phyloP scores from a whole-genome alignment of 2,113 vertebrate species.

The Chaetops frenatus region DNA sequence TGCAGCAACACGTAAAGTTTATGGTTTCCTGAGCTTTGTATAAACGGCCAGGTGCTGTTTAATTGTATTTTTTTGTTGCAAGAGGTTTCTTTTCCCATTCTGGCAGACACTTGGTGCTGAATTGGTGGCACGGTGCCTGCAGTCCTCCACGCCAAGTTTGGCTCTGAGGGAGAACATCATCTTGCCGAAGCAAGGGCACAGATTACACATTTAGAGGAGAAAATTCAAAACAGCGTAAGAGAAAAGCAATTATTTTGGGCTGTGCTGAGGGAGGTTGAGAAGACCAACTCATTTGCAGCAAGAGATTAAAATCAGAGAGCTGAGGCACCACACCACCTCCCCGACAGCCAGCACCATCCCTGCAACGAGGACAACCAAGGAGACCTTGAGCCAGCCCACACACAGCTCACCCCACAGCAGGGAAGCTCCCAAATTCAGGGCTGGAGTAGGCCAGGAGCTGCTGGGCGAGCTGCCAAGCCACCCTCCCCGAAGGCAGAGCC shows the following conservation, averaged over 20 bases:
- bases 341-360: not conserved
- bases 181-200: slow-evolving; percentile 42
- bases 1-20: slow-evolving; percentile 42
- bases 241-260: slow-evolving; percentile 39
- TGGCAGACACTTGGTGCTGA: slow-evolving; percentile 12
- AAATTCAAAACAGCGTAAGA: slow-evolving; percentile 30
- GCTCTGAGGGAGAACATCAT: slow-evolving; percentile 2
- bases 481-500: not conserved
- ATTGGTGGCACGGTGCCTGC: slow-evolving; percentile 1
- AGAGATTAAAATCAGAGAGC: not conserved
- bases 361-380: not conserved
- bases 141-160: not conserved
- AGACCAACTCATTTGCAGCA: not conserved
- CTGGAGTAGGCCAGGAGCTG: not conserved
- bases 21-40: slow-evolving; percentile 44
- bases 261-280: not conserved
- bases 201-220: slow-evolving; percentile 46
- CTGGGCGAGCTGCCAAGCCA: not conserved
- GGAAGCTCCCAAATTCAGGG: not conserved
- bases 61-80: slow-evolving; percentile 10
- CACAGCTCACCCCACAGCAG: not conserved
- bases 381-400: not conserved
- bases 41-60: slow-evolving; percentile 56
- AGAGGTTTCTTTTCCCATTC: not conserved
- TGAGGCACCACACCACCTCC: not conserved